Conservation (phyloP, 1,140 invertebrate genomes). For the Eulimnadia texana region DNA sequence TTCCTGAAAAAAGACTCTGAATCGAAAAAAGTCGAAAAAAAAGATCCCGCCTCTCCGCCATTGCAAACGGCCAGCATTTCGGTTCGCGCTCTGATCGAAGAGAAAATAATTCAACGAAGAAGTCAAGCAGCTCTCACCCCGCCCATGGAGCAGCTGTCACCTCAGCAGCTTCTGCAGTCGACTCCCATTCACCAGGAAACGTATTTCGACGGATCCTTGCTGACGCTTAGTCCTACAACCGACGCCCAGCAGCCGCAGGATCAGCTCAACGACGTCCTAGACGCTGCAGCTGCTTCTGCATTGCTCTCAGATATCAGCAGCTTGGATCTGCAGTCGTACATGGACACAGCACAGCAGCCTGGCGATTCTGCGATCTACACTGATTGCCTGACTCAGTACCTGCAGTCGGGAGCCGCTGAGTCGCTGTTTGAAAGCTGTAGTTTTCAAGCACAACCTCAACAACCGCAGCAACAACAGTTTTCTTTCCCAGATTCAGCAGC, state of each 20-base stretch:
- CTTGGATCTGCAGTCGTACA: conserved; percentile 6
- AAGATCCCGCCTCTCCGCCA: conserved; percentile 59
- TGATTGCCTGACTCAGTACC: background rate
- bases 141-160: background rate
- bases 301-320: conserved; percentile 6
- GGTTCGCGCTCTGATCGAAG: conserved; percentile 72
- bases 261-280: background rate
- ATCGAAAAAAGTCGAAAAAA: conserved; percentile 35
- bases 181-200: background rate
- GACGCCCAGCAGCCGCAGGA: background rate
- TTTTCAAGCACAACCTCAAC: background rate
- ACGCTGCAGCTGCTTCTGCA: conserved; percentile 3
- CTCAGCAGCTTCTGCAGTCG: background rate
- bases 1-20: conserved; percentile 76
- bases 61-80: conserved; percentile 74
- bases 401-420: background rate
- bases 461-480: background rate
- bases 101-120: conserved; percentile 77
- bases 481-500: conserved; percentile 3
- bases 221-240: background rate
- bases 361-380: background rate
- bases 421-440: background rate
- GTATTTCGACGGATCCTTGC: background rate
- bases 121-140: conserved; percentile 23
- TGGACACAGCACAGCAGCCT: background rate